phyloP scores from a whole-genome alignment of 2,797 vertebrate genomes.

The Fratercula arctica region DNA sequence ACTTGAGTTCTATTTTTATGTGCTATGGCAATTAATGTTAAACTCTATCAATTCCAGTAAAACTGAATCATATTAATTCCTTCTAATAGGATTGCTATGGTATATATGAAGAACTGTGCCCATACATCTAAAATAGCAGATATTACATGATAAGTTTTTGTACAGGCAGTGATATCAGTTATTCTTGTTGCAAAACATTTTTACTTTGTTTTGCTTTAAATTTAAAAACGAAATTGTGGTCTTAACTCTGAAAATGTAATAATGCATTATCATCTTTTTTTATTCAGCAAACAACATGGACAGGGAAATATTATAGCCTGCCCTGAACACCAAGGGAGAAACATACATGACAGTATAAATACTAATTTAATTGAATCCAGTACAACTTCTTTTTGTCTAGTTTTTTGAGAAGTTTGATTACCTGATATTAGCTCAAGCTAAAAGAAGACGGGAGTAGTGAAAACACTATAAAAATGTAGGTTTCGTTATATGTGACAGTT shows the following conservation, averaged over 20 bases:
- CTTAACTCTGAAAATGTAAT: background rate
- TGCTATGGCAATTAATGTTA: background rate
- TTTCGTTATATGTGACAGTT: background rate
- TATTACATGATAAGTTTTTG: background rate
- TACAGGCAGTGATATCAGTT: background rate
- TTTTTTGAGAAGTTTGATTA: background rate
- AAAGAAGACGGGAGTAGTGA: background rate
- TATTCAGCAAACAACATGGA: background rate
- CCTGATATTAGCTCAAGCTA: background rate
- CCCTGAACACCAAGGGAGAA: background rate
- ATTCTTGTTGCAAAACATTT: background rate
- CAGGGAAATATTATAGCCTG: background rate
- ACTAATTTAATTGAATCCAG: background rate
- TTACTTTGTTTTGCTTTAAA: background rate
- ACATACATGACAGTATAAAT: background rate
- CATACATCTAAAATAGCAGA: background rate
- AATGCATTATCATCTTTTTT: background rate
- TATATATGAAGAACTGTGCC: background rate
- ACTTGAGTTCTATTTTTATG: background rate
- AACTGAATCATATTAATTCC: background rate
- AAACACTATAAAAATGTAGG: background rate
- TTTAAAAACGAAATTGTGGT: background rate
- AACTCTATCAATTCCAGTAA: background rate
- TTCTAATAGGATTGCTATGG: background rate
- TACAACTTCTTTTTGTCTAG: background rate